Evolutionary conservation across 2,888 invertebrate genomes (phyloP).

Genomic region (Microchrysa polita): DNA sequence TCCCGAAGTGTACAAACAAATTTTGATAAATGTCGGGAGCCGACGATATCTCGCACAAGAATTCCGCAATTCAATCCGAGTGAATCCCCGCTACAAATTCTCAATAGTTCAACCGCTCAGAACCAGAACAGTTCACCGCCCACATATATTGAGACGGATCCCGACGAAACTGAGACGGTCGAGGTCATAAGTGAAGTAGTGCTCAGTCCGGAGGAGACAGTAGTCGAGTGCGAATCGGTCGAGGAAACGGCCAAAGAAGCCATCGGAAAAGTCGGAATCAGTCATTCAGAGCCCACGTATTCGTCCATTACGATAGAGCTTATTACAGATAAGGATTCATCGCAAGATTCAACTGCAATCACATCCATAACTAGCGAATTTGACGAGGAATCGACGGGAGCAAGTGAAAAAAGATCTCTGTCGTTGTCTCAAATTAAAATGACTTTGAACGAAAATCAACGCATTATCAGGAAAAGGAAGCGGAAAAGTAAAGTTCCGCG

Average conservation of each 20-base stretch:
- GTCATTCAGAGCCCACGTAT: neutral
- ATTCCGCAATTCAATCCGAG: neutral
- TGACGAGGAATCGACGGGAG: neutral
- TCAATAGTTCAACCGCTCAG: too few species aligned
- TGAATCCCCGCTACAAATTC: neutral
- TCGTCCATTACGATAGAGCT: neutral
- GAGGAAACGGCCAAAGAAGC: neutral
- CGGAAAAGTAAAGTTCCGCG: slow-evolving; percentile 46
- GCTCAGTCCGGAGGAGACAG: neutral
- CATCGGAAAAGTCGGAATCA: neutral
- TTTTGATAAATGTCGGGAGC: neutral
- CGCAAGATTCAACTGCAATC: neutral
- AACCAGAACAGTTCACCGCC: too few species aligned
- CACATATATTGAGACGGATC: neutral
- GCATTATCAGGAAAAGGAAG: slow-evolving; percentile 45
- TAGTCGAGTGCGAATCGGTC: neutral
- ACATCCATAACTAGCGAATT: neutral
- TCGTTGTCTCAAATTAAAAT: neutral
- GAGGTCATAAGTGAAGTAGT: neutral
- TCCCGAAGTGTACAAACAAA: neutral
- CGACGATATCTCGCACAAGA: neutral
- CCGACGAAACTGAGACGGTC: neutral
- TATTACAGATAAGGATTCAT: neutral
- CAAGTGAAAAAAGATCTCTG: neutral
- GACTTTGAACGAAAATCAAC: neutral